Base-by-base conservation (phyloP, 2,113 vertebrate species). In the Meleagris gallopavo region DNA sequence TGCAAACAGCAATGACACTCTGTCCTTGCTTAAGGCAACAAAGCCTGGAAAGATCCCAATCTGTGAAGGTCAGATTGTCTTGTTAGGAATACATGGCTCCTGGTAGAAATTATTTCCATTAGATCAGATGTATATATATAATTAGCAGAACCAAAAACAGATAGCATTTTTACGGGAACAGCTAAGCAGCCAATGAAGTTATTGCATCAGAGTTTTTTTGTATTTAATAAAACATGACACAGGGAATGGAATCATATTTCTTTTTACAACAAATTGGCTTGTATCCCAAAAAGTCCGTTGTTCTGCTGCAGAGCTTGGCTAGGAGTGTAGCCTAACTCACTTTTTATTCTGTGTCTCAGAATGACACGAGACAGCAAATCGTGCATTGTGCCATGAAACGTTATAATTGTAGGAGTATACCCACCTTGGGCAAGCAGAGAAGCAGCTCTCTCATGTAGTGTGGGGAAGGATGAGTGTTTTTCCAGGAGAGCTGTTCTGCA, bases 21-120 rank as follows among this genome's bases (percentile, higher is more conserved):
- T 82, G 89, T 43, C 96, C 96, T 93, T 93, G 90, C 92, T 80
- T 20, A 50, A 93, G 94, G 69, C 76, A 94, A 41, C 61, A 18
- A 61, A 65, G 86, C 40, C 88, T 97, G 97, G 96, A 95, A 83
- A 80, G 79, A 38, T 86, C 94, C 94, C 97, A 97, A 40, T 7
- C 43, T 62, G 27, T 32, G 88, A 98, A 98, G 96, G 97, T 98
- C 97, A 97, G 58, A 45, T 29, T 81, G 61, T 76, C 84, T 71
- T 57, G 84, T 93, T 88, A 81, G 88, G 90, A 90, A 84, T 90
- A 86, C 32, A 18, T 41, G 82, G 88, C 95, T 97, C 92, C 46
- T 76, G 74, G 55, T 82, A 93, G 96, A 86, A 96, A 95, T 95
- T 94, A 92, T 97, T 98, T 97, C 97, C 96, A 96, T 85, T 93